Evolutionary conservation across 2,888 invertebrate genomes (phyloP).

Genomic region (Acronicta psi): DNA sequence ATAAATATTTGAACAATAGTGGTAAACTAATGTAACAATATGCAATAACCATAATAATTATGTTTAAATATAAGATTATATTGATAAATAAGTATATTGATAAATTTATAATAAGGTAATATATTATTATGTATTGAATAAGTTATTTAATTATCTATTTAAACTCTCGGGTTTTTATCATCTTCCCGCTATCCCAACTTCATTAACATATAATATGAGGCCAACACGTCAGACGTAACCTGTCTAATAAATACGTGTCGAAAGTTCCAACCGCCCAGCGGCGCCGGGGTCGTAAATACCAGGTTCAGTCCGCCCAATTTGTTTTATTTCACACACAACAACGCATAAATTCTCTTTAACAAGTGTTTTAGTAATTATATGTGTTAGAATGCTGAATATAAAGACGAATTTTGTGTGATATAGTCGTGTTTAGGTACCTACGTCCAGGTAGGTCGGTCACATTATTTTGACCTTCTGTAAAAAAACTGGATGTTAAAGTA

Average conservation of each 20-base stretch:
- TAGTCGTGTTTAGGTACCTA: too few species aligned
- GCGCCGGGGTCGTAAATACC: conserved; percentile 41
- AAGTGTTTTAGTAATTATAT: conserved; percentile 8
- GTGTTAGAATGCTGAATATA: conserved; percentile 1
- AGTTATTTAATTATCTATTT: too few species aligned
- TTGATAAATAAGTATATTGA: too few species aligned
- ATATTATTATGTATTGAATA: too few species aligned
- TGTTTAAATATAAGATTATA: too few species aligned
- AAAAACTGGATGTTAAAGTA: too few species aligned
- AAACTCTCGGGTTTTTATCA: conserved; percentile 12
- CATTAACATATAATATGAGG: conserved; percentile 43
- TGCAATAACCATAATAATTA: too few species aligned
- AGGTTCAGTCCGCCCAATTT: conserved; percentile 47
- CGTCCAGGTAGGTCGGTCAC: conserved; percentile 7
- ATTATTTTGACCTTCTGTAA: conserved; percentile 35
- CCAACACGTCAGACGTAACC: conserved; percentile 23
- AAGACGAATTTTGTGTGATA: conserved; percentile 2
- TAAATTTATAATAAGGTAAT: too few species aligned
- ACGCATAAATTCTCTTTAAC: conserved; percentile 19
- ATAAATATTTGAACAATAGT: too few species aligned
- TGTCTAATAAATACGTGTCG: conserved; percentile 41
- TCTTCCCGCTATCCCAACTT: conserved; percentile 17
- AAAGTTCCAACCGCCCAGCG: conserved; percentile 34
- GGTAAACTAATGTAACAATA: too few species aligned
- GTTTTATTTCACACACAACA: conserved; percentile 47